A percentile compares a stretch with the other conserved stretches of the same genome.
Conservation (phyloP, 2,888 invertebrate genomes). For the Blastobasis lacticolella region DNA sequence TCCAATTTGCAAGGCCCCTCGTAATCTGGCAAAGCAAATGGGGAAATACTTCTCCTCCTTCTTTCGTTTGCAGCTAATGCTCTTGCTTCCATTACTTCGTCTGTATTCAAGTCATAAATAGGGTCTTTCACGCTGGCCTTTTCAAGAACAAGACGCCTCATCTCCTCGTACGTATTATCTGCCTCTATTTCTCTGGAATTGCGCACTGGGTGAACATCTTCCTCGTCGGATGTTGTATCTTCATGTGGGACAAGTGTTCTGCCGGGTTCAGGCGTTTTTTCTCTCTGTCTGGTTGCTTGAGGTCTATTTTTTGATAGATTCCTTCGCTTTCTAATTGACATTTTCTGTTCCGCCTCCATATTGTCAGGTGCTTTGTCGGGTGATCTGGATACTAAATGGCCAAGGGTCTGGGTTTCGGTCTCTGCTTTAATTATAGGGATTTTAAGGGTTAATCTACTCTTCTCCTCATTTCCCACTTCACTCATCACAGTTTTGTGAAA, state of each 20-base stretch:
- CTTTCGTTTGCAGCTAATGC: constrained; percentile 57
- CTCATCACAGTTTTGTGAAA: constrained; percentile 41
- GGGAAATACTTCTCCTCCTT: constrained; percentile 67
- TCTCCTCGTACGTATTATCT: constrained; percentile 64
- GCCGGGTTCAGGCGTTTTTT: constrained; percentile 67
- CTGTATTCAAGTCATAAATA: constrained; percentile 59
- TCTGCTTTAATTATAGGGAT: constrained; percentile 49
- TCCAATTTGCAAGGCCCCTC: constrained; percentile 45
- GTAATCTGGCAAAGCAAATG: constrained; percentile 62
- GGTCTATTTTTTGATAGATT: constrained; percentile 74
- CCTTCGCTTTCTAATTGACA: constrained; percentile 75
- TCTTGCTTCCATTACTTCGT: constrained; percentile 62
- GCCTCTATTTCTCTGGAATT: constrained; percentile 63
- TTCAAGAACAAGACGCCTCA: constrained; percentile 60
- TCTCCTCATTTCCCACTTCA: constrained; percentile 32
- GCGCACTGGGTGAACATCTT: constrained; percentile 42
- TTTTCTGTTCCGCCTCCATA: constrained; percentile 60
- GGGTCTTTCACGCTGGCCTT: constrained; percentile 56
- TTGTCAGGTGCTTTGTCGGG: constrained; percentile 30
- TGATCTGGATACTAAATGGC: constrained; percentile 34
- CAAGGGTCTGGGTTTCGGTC: constrained; percentile 47
- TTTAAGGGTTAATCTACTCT: constrained; percentile 30
- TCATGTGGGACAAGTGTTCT: constrained; percentile 67
- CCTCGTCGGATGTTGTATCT: constrained; percentile 77
- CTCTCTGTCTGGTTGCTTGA: constrained; percentile 59